Evolutionary conservation across 2,113 vertebrate genomes (phyloP), one percentile per base, ranked within the genome.

Genomic region (Sinosuthora webbiana): DNA sequence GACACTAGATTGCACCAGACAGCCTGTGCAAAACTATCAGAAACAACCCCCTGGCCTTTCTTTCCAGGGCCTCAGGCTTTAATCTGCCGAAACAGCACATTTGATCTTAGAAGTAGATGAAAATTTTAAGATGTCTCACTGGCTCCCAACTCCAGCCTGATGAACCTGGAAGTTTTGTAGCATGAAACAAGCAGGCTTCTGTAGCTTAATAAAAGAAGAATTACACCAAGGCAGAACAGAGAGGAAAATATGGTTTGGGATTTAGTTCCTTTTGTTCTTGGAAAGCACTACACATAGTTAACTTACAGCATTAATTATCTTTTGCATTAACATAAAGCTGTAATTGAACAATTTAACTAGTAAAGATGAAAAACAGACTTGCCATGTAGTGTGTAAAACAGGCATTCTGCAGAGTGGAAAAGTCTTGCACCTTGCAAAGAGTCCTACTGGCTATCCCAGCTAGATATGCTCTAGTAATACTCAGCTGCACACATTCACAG

Each of bases 261-360:
- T 82, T 83, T 80, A 13, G 33, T 31, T 90, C 44, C 69, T 68
- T 92, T 92, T 91, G 69, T 91, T 84, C 87, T 89, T 68, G 28
- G 56, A 87, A 95, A 94, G 65, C 23, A 44, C 7, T 60, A 60
- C 3, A 16, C 31, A 41, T 25, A 92, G 76, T 90, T 93, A 94
- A 75, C 41, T 63, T 55, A 69, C 39, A 96, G 44, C 44, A 83
- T 75, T 92, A 71, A 92, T 78, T 77, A 91, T 68, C 42, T 70
- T 88, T 92, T 86, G 37, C 30, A 64, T 92, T 89, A 94, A 92
- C 69, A 90, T 83, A 82, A 91, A 94, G 52, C 49, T 23, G 41
- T 37, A 78, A 21, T 45, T 71, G 65, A 83, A 63, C 18, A 73
- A 67, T 28, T 81, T 83, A 67, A 74, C 63, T 49, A 75, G 52